Base-by-base conservation (phyloP, 2,888 invertebrate genomes). In the Smittia sp. region DNA sequence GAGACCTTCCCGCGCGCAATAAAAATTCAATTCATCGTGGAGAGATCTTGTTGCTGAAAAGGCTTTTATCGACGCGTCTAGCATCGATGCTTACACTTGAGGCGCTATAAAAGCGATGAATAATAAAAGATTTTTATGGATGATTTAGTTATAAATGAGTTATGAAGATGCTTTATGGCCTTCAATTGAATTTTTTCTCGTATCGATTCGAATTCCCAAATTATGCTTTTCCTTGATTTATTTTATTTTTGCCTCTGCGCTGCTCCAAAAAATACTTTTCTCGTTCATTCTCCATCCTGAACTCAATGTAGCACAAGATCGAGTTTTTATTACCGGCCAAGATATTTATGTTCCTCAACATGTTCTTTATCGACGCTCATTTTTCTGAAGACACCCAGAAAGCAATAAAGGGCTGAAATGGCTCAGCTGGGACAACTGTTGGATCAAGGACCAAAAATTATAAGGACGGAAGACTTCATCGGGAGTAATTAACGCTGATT, bases 71-170 rank as follows among this genome's bases (percentile, higher is more conserved):
- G 22, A 22, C 18, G 18, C n/a, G 58, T 9, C 22, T 63, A 13
- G 20, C 15, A 62, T 63, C 63, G n/a, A 4, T 18, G 9, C 63
- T 15, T 11, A 13, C 52, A 7, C 25, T 63, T 2, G 20, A 25
- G 13, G 27, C 25, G 63, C 4, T 27, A 27, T n/a, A 69, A 69
- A 69, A 54, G 11, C 46, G 69, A 69, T 69, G 69, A 69, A 69
- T 69, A 69, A 69, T 69, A 52, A 69, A 67, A 68, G 69, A 69
- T 41, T 69, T 69, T 69, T 69, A 69, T 69, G 69, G 69, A 69
- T 52, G 69, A 69, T 69, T 69, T 69, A 69, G 46, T 69, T 69
- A 52, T 69, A 69, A 69, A 69, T 69, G 69, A 69, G 52, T 69
- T 69, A 69, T 69, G 69, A 67, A 41, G 67, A 69, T 69, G 41